phyloP scores from a whole-genome alignment of 2,888 invertebrate species.

The Eristalis tenax region DNA sequence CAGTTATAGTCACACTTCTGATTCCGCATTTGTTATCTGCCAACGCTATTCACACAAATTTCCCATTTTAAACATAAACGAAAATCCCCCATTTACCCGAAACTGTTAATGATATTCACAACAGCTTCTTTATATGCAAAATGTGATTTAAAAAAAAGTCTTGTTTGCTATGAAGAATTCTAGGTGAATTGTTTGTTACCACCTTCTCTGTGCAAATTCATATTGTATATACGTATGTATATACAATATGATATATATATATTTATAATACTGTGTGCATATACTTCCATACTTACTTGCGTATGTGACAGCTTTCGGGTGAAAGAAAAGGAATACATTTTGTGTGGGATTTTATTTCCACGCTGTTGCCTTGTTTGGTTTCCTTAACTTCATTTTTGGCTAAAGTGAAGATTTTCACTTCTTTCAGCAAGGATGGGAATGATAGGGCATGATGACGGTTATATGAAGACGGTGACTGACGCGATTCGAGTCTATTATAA shows the following conservation, averaged over 20 bases:
- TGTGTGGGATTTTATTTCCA: constrained; percentile 56
- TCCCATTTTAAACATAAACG: constrained; percentile 3
- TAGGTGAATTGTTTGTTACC: constrained; percentile 54
- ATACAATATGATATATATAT: neutral
- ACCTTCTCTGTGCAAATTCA: constrained; percentile 31
- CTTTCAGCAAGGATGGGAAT: constrained; percentile 36
- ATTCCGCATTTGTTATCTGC: neutral
- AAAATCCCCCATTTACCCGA: constrained; percentile 37
- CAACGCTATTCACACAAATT: neutral
- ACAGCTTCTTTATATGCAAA: constrained; percentile 49
- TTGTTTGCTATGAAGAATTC: constrained; percentile 58
- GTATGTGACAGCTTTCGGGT: neutral
- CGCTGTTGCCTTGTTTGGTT: constrained; percentile 62
- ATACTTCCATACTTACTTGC: neutral
- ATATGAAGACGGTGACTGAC: constrained; percentile 63
- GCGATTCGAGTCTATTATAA: constrained; percentile 67
- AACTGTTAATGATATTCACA: constrained; percentile 52
- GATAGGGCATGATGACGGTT: constrained; percentile 57
- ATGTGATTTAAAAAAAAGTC: constrained; percentile 46
- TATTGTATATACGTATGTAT: neutral
- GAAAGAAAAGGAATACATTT: constrained; percentile 33
- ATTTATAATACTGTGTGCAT: neutral
- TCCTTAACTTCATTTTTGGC: constrained; percentile 50
- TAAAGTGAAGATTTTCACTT: constrained; percentile 54
- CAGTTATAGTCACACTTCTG: constrained; percentile 9